Base-by-base conservation (phyloP, 2,888 invertebrate genomes). In the Pheosia gnoma region DNA sequence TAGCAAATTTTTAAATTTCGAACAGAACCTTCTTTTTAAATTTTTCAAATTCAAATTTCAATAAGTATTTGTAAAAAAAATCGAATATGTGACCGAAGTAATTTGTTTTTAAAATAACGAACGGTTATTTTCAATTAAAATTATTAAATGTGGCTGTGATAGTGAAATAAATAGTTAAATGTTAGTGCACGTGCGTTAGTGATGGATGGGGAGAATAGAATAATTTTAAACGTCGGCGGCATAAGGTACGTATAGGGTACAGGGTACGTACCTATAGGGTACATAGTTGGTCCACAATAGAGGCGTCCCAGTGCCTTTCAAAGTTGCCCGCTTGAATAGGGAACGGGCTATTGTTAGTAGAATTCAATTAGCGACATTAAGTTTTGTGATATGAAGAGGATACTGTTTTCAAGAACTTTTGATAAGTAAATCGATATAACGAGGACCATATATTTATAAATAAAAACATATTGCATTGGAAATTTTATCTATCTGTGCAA, bases 161-260 rank as follows among this genome's bases (percentile, higher is more conserved):
- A 66, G 69, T 56, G 56, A 9, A n/a, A 13, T 57, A 75, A 71
- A 67, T 63, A 68, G 62, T 79, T 79, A 77, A 82, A 83, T 85
- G 84, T 81, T 69, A 75, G 71, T 72, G 65, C 62, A 67, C 57
- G 51, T 62, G 61, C 75, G 65, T 81, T 75, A 82, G 88, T 80
- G 80, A 97, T 97, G 97, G 97, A 98, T 95, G 96, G 97, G 75
- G 98, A 98, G 94, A 98, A 98, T 91, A 96, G 98, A 85, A 98
- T 98, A 82, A 97, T 98, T 88, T 94, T 98, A 85, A 98, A 98
- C 94, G 98, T 98, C 85, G 98, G 98, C 72, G 98, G 98, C 70
- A 98, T 98, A 87, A 95, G 97, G 91, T 97, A 75, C 10, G 62
- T 62, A 13, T 11, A 13, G n/a, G 2, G 55, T 59, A 49, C 25